Conservation (phyloP, 2,888 invertebrate species). For the Myathropa florea region DNA sequence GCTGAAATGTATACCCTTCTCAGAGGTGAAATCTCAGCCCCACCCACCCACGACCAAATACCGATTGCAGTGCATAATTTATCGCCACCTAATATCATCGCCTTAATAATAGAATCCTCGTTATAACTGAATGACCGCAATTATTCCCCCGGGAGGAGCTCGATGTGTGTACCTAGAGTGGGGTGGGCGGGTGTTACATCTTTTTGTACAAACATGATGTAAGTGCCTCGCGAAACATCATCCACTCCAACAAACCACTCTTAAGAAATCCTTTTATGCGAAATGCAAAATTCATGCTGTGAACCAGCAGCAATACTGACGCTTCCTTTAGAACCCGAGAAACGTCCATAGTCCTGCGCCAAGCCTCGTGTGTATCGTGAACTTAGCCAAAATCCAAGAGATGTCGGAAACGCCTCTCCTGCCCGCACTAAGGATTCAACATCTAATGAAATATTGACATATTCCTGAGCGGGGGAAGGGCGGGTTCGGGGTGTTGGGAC, state of each 20-base stretch:
- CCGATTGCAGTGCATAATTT: constrained; percentile 70
- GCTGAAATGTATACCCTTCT: constrained; percentile 16
- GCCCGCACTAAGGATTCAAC: constrained; percentile 21
- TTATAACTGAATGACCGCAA: constrained; percentile 70
- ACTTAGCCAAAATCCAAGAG: constrained; percentile 33
- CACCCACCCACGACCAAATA: constrained; percentile 10
- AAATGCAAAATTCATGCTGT: constrained; percentile 68
- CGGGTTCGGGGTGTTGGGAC: neutral
- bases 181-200: constrained; percentile 4
- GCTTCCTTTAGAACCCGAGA: constrained; percentile 3
- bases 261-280: constrained; percentile 69
- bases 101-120: constrained; percentile 69
- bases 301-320: constrained; percentile 42
- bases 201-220: constrained; percentile 37
- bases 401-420: constrained; percentile 40
- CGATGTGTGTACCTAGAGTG: neutral
- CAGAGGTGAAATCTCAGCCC: neutral
- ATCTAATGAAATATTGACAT: constrained; percentile 69
- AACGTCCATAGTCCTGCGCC: constrained; percentile 20
- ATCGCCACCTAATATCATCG: constrained; percentile 66
- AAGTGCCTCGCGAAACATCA: constrained; percentile 62
- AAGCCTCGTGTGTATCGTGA: constrained; percentile 28
- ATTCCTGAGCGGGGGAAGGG: neutral
- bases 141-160: constrained; percentile 58
- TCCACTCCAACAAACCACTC: constrained; percentile 61